These are phyloP conservation scores for Phrynosoma blainvillii DNA, from an alignment of 2,113 vertebrate genomes.

Conservation along the genomic window DNA sequence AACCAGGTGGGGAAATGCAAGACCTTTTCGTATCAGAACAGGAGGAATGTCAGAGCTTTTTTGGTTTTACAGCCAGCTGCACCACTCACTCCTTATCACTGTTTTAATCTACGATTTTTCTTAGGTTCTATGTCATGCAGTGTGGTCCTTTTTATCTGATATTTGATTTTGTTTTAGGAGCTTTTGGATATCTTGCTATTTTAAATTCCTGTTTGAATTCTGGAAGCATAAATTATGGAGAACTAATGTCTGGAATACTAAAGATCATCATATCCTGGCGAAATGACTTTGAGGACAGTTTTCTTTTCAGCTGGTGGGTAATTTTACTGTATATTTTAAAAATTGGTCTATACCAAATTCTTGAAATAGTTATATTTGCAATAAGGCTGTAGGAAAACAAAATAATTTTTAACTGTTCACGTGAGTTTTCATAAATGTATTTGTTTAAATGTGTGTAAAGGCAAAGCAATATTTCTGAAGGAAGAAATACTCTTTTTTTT, in stretches of 20 bases:
- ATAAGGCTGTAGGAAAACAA: neutral
- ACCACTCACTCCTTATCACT: neutral
- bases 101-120: slow-evolving; percentile 19
- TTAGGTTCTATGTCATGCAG: neutral
- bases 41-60: neutral
- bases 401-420: neutral
- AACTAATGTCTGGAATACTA: slow-evolving; percentile 82
- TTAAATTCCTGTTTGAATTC: slow-evolving; percentile 88
- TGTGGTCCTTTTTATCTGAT: neutral
- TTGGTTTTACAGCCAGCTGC: neutral
- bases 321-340: slow-evolving; percentile 22
- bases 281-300: slow-evolving; percentile 85
- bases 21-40: neutral
- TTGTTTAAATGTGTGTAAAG: neutral
- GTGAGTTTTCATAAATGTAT: neutral
- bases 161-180: slow-evolving; percentile 77
- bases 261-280: slow-evolving; percentile 91
- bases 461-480: neutral
- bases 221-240: slow-evolving; percentile 77
- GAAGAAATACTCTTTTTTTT: neutral
- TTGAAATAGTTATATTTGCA: neutral
- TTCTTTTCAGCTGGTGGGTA: slow-evolving; percentile 87
- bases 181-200: slow-evolving; percentile 87
- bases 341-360: neutral
- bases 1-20: too few relatives aligned